Percentiles rank a stretch among this genome's conserved stretches.
These are phyloP conservation scores for Paramormyrops hopkinsi DNA, from an alignment of 2,797 vertebrate species.

Conservation along the genomic window DNA sequence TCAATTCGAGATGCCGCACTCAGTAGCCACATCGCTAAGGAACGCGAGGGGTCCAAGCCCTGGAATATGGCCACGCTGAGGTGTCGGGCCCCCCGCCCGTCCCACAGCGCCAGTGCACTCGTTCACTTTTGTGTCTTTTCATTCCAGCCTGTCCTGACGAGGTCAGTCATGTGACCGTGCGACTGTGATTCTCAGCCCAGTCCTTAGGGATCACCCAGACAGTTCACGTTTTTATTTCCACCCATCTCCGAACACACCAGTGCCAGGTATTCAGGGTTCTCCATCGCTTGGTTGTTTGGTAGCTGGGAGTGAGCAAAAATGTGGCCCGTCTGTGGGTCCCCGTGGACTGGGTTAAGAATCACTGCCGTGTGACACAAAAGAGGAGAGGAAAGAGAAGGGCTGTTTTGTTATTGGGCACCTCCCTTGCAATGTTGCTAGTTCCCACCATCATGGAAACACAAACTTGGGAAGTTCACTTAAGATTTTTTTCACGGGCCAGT, in stretches of 20 bases:
- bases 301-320: background rate
- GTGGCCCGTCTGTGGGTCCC: background rate
- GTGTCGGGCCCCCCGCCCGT: background rate
- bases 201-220: background rate
- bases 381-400: background rate
- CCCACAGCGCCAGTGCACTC: background rate
- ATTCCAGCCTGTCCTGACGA: background rate
- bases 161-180: background rate
- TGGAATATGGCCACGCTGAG: slow-evolving; percentile 7
- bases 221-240: background rate
- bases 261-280: background rate
- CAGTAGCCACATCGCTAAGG: background rate
- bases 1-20: background rate
- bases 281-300: background rate
- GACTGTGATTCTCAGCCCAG: background rate
- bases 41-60: slow-evolving; percentile 15
- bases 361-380: background rate
- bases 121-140: background rate
- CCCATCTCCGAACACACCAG: background rate
- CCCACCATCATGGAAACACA: background rate
- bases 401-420: background rate
- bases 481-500: background rate
- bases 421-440: background rate
- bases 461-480: background rate
- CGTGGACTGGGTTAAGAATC: background rate